phyloP scores from a whole-genome alignment of 1,140 invertebrate genomes.

The Pogonomyrmex barbatus region DNA sequence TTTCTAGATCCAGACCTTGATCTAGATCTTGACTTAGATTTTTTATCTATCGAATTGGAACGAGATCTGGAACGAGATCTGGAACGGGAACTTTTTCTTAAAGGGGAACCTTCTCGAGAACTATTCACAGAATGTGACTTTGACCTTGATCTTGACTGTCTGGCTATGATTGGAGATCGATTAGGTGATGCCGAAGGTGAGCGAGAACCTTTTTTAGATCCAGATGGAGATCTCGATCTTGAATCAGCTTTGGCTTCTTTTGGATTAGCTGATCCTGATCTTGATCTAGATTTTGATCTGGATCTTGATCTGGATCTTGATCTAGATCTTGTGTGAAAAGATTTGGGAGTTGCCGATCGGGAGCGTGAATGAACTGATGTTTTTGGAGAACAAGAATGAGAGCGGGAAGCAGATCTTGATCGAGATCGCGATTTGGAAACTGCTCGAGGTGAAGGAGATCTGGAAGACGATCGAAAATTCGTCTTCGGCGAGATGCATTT shows the following conservation, averaged over 20 bases:
- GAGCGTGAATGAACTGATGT: conserved; percentile 27
- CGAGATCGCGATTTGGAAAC: conserved; percentile 66
- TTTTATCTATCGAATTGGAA: conserved; percentile 74
- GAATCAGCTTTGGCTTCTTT: conserved; percentile 18
- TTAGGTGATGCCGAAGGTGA: conserved; percentile 48
- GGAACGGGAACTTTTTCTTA: conserved; percentile 66
- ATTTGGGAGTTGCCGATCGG: conserved; percentile 42
- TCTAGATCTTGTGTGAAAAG: conserved; percentile 33
- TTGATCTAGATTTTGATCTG: too few relatives aligned
- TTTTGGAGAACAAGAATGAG: conserved; percentile 38
- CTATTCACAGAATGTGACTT: conserved; percentile 62
- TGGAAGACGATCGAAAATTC: conserved; percentile 61
- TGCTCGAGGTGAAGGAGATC: conserved; percentile 54
- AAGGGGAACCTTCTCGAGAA: conserved; percentile 64
- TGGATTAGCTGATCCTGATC: conserved; percentile 26
- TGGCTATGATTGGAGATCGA: conserved; percentile 13
- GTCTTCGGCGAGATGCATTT: conserved; percentile 52
- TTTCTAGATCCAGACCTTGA: conserved; percentile 76
- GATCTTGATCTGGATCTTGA: conserved; percentile 28
- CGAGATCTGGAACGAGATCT: conserved; percentile 73
- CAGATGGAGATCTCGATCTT: conserved; percentile 65
- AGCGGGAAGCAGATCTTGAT: conserved; percentile 75
- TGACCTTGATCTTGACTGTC: conserved; percentile 63
- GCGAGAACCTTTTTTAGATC: conserved; percentile 49
- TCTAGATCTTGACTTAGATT: conserved; percentile 73